Conservation (phyloP, 2,797 vertebrate species). For the Liparis tanakae region DNA sequence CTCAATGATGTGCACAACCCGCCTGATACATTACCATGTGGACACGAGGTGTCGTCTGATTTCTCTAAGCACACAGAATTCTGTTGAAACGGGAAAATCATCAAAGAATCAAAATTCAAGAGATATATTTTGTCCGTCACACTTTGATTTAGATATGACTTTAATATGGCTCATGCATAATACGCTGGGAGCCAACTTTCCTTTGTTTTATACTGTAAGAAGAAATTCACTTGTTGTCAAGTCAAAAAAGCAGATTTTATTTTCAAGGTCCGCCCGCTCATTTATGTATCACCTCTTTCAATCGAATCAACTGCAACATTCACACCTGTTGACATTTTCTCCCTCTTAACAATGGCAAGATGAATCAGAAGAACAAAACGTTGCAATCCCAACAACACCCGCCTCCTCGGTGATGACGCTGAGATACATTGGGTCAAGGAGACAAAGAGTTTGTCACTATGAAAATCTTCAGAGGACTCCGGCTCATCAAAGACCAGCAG, state of each 20-base stretch:
- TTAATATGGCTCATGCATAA: neutral
- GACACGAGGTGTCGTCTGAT: neutral
- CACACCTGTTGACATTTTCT: constrained; percentile 49
- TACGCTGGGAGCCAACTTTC: neutral
- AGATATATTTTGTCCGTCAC: neutral
- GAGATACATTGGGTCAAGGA: constrained; percentile 35
- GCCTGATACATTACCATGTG: neutral
- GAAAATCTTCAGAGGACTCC: constrained; percentile 17
- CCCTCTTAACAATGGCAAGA: constrained; percentile 43
- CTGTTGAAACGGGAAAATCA: neutral
- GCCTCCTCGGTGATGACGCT: constrained; percentile 49
- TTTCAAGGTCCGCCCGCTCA: neutral
- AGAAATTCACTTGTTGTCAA: neutral
- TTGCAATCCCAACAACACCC: constrained; percentile 52
- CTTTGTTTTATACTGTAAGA: neutral
- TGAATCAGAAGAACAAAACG: constrained; percentile 56
- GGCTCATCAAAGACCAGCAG: neutral
- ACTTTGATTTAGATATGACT: neutral
- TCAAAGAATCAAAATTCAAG: neutral
- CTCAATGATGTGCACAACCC: neutral
- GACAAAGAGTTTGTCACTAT: neutral
- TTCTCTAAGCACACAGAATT: neutral
- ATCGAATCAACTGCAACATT: constrained; percentile 30
- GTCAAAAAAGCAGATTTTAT: neutral
- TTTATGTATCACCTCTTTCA: constrained; percentile 25